Evolutionary conservation across 2,888 invertebrate genomes (phyloP).

Genomic region (Agriopis marginaria): DNA sequence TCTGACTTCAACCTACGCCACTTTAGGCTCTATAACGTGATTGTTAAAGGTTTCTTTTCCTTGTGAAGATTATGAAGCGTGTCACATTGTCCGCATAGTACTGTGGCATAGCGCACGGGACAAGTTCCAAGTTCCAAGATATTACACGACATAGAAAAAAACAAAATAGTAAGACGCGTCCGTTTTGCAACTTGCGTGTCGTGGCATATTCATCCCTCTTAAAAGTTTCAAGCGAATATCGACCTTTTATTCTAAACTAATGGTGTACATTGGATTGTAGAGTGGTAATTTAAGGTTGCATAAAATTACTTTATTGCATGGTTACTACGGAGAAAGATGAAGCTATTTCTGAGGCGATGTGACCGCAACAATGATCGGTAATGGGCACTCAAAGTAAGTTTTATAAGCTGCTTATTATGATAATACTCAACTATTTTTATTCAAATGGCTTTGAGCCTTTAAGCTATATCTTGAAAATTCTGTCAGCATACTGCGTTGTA

Average conservation of each 20-base stretch:
- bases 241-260: conserved; percentile 36
- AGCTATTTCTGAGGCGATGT: conserved; percentile 30
- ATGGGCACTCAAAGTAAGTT: conserved; percentile 40
- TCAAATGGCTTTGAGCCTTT: background rate
- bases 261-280: conserved; percentile 30
- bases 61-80: conserved; percentile 8
- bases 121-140: conserved; percentile 62
- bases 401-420: conserved; percentile 47
- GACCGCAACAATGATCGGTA: conserved; percentile 37
- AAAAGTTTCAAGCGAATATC: conserved; percentile 35
- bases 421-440: conserved; percentile 1
- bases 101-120: conserved; percentile 62
- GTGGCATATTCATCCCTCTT: conserved; percentile 60
- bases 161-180: conserved; percentile 53
- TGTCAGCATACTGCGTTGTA: background rate
- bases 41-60: conserved; percentile 11
- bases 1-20: background rate
- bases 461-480: background rate
- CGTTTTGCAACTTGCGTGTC: conserved; percentile 64
- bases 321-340: conserved; percentile 25
- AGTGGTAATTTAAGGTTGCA: conserved; percentile 19
- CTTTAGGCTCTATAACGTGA: conserved; percentile 8
- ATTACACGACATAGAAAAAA: conserved; percentile 62
- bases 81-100: conserved; percentile 61
- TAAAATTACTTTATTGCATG: conserved; percentile 18